These are phyloP conservation scores for Polyommatus iphigenia DNA, from an alignment of 2,888 invertebrate genomes.

Conservation along the genomic window DNA sequence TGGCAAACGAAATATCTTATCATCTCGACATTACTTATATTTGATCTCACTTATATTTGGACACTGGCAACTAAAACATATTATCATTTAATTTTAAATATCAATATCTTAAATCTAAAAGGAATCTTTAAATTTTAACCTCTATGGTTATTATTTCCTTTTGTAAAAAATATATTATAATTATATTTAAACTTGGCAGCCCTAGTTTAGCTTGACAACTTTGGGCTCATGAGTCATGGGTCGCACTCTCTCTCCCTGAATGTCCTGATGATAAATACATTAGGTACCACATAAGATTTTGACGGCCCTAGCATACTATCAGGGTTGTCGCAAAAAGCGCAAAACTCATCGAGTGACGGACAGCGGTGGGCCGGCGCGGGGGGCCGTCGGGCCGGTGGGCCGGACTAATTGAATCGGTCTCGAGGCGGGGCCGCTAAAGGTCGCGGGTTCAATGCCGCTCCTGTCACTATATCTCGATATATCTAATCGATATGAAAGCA, in stretches of 20 bases:
- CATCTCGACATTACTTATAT: background rate
- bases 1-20: slow-evolving; percentile 14
- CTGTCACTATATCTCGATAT: slow-evolving; percentile 19
- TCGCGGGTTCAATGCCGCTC: slow-evolving; percentile 54
- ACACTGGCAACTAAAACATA: background rate
- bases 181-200: background rate
- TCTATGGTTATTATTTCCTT: background rate
- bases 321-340: background rate
- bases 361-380: slow-evolving; percentile 49
- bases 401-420: slow-evolving; percentile 61
- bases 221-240: background rate
- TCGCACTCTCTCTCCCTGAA: too few species aligned
- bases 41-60: background rate
- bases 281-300: background rate
- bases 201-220: background rate
- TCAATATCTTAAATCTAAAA: background rate
- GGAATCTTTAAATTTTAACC: too few species aligned
- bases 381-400: slow-evolving; percentile 55
- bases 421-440: slow-evolving; percentile 57
- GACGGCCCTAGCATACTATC: background rate
- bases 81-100: background rate
- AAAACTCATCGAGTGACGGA: background rate
- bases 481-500: slow-evolving; percentile 9
- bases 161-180: background rate
- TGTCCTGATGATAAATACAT: background rate